Conservation (phyloP, 2,888 invertebrate species). For the Polydesmus complanatus region DNA sequence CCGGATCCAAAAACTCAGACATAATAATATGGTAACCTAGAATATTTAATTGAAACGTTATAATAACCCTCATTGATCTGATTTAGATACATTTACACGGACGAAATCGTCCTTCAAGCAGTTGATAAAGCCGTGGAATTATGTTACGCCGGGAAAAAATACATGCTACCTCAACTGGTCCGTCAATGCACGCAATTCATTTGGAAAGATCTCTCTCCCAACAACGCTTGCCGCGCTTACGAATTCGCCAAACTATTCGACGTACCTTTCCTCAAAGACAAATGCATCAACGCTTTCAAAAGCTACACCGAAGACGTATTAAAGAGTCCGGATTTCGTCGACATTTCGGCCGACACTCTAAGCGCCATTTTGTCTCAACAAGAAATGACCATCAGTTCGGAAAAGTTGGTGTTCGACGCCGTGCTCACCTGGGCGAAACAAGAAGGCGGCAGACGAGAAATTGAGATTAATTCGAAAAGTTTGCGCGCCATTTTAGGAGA, state of each 20-base stretch:
- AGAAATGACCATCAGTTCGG: conserved; percentile 55
- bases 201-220: conserved; percentile 65
- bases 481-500: conserved; percentile 18
- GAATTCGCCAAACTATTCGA: conserved; percentile 76
- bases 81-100: conserved; percentile 67
- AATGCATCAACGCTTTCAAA: conserved; percentile 42
- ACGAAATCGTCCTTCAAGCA: conserved; percentile 59
- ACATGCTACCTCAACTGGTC: conserved; percentile 68
- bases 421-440: conserved; percentile 50
- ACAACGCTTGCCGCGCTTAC: conserved; percentile 69
- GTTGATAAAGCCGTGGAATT: conserved; percentile 76
- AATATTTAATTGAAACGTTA: too few relatives aligned
- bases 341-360: conserved; percentile 58
- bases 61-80: too few relatives aligned
- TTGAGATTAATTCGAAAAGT: conserved; percentile 20
- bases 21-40: too few relatives aligned
- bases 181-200: conserved; percentile 67
- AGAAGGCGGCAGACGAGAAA: conserved; percentile 39
- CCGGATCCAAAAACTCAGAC: too few relatives aligned
- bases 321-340: conserved; percentile 58
- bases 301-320: conserved; percentile 53
- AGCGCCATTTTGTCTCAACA: conserved; percentile 60
- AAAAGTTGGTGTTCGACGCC: conserved; percentile 61
- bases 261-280: conserved; percentile 62
- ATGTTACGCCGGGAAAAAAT: conserved; percentile 77